These are phyloP conservation scores for Molorchus minor DNA, from an alignment of 2,888 invertebrate genomes.

Conservation along the genomic window DNA sequence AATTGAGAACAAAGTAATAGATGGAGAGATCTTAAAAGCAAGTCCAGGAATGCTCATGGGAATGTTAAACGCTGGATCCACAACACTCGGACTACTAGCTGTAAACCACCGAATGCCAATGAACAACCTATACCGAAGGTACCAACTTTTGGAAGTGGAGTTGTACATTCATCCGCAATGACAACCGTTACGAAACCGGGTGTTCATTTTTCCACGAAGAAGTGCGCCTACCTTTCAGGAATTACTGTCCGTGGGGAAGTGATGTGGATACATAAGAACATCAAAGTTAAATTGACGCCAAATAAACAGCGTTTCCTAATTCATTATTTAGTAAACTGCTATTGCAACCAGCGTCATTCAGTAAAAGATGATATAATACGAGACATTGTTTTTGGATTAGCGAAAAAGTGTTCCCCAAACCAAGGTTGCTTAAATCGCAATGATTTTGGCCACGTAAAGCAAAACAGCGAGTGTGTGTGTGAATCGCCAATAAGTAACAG, in stretches of 20 bases:
- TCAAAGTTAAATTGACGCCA: not conserved
- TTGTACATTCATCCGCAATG: not conserved
- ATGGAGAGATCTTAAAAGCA: constrained; percentile 23
- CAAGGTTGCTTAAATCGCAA: not conserved
- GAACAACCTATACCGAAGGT: not conserved
- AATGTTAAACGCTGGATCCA: constrained; percentile 44
- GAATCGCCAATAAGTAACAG: not conserved
- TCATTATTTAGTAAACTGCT: not conserved
- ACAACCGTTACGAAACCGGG: not conserved
- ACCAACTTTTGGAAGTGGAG: not conserved
- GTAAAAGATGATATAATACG: not conserved
- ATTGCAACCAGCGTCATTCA: not conserved
- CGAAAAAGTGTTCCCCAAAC: not conserved
- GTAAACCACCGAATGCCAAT: constrained; percentile 23
- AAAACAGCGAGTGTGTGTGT: not conserved
- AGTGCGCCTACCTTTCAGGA: not conserved
- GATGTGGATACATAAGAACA: not conserved
- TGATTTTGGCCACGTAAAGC: not conserved
- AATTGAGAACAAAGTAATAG: constrained; percentile 1
- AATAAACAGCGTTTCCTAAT: not conserved
- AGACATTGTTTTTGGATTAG: not conserved
- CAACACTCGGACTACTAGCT: constrained; percentile 38
- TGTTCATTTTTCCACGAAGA: not conserved
- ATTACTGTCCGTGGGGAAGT: not conserved
- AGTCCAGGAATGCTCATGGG: constrained; percentile 48